phyloP scores from a whole-genome alignment of 2,888 invertebrate species.

The Pheosia tremula region DNA sequence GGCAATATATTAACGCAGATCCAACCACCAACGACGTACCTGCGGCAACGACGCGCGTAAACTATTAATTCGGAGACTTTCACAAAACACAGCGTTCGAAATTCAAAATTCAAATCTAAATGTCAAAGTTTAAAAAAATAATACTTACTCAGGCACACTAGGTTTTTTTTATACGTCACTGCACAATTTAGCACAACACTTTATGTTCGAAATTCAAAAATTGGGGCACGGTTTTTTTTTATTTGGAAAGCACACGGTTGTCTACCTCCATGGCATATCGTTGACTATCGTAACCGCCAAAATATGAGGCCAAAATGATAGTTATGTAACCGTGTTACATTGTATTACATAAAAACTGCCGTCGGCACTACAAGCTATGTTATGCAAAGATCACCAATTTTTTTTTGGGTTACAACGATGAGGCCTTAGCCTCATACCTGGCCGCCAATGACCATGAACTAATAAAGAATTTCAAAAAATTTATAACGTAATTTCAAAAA shows the following conservation, averaged over 20 bases:
- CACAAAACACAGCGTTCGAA: constrained; percentile 15
- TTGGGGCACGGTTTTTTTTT: constrained; percentile 37
- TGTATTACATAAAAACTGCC: constrained; percentile 80
- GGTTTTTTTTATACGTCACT: constrained; percentile 15
- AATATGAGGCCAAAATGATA: constrained; percentile 76
- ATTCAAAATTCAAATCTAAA: neutral
- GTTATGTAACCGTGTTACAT: constrained; percentile 76
- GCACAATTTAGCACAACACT: constrained; percentile 35
- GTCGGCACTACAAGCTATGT: constrained; percentile 57
- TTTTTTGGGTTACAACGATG: constrained; percentile 61
- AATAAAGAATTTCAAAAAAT: constrained; percentile 5
- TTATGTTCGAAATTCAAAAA: constrained; percentile 15
- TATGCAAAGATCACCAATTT: constrained; percentile 37
- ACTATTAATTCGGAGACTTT: constrained; percentile 20
- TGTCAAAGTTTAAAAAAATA: constrained; percentile 8
- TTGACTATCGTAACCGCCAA: constrained; percentile 71
- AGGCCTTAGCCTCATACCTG: constrained; percentile 44
- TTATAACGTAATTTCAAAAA: constrained; percentile 3
- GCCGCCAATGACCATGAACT: constrained; percentile 9
- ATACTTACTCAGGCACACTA: constrained; percentile 27
- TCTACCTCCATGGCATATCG: constrained; percentile 60
- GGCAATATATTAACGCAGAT: constrained; percentile 33
- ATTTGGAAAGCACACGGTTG: constrained; percentile 63
- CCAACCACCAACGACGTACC: constrained; percentile 24
- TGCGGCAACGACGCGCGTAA: constrained; percentile 8